Conservation (phyloP, 2,113 vertebrate species). For the Neotoma lepida region DNA sequence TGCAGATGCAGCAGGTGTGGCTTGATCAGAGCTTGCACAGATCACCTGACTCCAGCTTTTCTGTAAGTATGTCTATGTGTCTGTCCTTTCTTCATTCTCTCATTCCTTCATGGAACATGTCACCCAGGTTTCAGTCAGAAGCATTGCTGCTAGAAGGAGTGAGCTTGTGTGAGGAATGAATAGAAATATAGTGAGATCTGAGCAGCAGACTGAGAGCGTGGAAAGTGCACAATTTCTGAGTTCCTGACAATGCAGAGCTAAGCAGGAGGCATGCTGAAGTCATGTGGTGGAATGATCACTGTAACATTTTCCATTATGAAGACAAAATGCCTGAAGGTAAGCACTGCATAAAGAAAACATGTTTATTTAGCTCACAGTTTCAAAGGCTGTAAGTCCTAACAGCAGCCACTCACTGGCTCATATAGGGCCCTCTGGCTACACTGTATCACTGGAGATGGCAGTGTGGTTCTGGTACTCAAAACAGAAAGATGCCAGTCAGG, state of each 20-base stretch:
- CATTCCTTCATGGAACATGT: background rate
- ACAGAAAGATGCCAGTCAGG: background rate
- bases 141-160: background rate
- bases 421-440: background rate
- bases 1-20: accelerated
- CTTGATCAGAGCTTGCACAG: background rate
- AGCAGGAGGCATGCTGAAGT: background rate
- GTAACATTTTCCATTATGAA: background rate
- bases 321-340: background rate
- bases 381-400: background rate
- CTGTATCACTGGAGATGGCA: background rate
- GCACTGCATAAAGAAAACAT: background rate
- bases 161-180: background rate
- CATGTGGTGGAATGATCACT: background rate
- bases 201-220: background rate
- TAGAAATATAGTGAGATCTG: background rate
- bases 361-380: background rate
- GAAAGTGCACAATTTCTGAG: background rate
- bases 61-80: background rate
- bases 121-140: background rate
- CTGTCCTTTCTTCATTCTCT: background rate
- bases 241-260: too few relatives aligned
- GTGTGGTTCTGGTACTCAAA: too few relatives aligned
- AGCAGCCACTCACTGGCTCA: background rate
- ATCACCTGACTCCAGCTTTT: background rate